These are phyloP conservation scores for Drosophila serrata DNA, from an alignment of 1,140 invertebrate species.

Conservation along the genomic window DNA sequence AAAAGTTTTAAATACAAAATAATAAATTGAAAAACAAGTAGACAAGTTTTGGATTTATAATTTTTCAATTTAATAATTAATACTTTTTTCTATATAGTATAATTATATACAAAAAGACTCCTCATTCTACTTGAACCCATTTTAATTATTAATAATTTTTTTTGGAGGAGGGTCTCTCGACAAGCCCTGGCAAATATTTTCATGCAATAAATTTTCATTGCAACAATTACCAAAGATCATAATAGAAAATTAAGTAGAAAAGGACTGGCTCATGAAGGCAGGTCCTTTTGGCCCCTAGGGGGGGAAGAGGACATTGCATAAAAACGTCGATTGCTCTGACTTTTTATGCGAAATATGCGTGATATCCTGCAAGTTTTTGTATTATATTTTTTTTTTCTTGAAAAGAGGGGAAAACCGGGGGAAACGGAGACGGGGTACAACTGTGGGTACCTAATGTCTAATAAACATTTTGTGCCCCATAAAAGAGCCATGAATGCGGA, in stretches of 20 bases:
- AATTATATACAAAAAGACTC: neutral
- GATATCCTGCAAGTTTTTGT: slow-evolving; percentile 40
- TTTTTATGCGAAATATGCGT: slow-evolving; percentile 82
- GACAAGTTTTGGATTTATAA: too few species aligned
- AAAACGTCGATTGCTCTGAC: slow-evolving; percentile 73
- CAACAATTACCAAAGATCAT: slow-evolving; percentile 51
- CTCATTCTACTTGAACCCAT: neutral
- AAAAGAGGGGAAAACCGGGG: neutral
- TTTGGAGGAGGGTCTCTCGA: too few species aligned
- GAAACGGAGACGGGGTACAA: too few species aligned
- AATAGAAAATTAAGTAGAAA: slow-evolving; percentile 50
- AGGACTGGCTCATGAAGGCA: slow-evolving; percentile 10
- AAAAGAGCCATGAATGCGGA: slow-evolving; percentile 66
- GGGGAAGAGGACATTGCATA: slow-evolving; percentile 42
- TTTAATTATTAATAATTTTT: slow-evolving; percentile 22
- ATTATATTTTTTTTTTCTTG: neutral
- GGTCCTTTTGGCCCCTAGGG: neutral
- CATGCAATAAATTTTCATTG: slow-evolving; percentile 41
- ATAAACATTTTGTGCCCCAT: slow-evolving; percentile 76
- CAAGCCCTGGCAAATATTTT: slow-evolving; percentile 6
- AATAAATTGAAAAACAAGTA: neutral
- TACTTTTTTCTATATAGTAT: neutral
- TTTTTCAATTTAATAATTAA: too few species aligned
- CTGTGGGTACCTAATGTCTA: slow-evolving; percentile 67
- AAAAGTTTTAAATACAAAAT: neutral